Percentiles rank a stretch among this genome's conserved stretches.
These are phyloP conservation scores for Thripadectes ignobilis DNA, from an alignment of 2,797 vertebrate genomes.

Conservation along the genomic window DNA sequence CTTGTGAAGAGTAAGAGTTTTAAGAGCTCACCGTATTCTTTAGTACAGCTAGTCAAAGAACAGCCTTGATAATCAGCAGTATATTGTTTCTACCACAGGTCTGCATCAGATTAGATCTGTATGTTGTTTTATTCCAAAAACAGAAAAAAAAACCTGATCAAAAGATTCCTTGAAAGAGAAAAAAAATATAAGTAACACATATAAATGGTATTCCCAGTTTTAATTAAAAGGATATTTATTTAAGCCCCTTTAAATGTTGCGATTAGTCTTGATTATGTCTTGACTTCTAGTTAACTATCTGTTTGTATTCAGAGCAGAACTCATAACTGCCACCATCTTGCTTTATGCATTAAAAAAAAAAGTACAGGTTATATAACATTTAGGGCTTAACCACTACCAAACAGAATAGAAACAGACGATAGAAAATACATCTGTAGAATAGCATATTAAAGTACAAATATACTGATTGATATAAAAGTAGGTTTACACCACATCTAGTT, in stretches of 20 bases:
- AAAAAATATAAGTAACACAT: background rate
- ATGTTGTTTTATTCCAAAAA: background rate
- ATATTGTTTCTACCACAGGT: background rate
- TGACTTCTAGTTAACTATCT: background rate
- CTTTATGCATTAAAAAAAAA: background rate
- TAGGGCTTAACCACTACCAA: background rate
- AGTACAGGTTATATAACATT: background rate
- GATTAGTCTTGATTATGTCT: background rate
- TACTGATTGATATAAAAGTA: background rate
- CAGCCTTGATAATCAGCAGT: background rate
- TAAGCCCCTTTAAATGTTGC: background rate
- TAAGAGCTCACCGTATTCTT: background rate
- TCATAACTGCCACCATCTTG: background rate
- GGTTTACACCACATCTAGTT: background rate
- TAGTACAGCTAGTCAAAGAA: background rate
- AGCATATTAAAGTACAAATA: background rate
- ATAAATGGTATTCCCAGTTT: background rate
- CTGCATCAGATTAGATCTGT: background rate
- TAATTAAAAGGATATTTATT: background rate
- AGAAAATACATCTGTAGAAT: background rate
- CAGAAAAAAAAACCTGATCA: background rate
- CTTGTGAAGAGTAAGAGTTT: background rate
- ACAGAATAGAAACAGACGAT: background rate
- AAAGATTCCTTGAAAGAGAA: background rate
- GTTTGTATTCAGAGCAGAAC: background rate